phyloP scores from a whole-genome alignment of 92 coral and sea anemone genomes.

The Heteractis magnifica region DNA sequence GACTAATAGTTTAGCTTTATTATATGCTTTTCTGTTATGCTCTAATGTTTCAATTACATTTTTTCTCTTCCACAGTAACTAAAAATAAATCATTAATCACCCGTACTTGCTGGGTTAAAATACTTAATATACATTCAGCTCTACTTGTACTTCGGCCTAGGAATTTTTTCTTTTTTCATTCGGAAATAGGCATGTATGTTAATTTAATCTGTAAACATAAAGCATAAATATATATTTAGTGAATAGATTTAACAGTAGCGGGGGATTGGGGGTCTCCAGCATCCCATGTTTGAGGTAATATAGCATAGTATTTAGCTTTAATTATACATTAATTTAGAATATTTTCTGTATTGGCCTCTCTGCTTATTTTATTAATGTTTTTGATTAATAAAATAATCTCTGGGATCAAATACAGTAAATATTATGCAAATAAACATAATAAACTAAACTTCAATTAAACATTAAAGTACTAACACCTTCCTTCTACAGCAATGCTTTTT shows the following conservation, averaged over 20 bases:
- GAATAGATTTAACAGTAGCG: neutral
- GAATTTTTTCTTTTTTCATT: neutral
- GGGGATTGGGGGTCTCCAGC: neutral
- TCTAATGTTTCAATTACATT: neutral
- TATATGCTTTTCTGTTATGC: neutral
- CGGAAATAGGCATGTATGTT: neutral
- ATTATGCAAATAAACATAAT: too few relatives aligned
- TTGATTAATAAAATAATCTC: too few relatives aligned
- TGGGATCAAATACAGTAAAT: too few relatives aligned
- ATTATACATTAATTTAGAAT: too few relatives aligned
- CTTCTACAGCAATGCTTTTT: neutral
- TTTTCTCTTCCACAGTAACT: constrained; percentile 2
- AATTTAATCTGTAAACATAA: constrained; percentile 2
- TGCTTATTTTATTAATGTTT: too few relatives aligned
- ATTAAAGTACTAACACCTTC: neutral
- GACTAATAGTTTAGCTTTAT: neutral
- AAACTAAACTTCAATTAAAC: too few relatives aligned
- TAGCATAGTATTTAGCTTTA: too few relatives aligned
- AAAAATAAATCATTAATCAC: neutral
- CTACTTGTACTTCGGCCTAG: neutral
- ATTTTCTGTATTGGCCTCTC: too few relatives aligned
- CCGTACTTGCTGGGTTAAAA: neutral
- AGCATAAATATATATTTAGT: neutral
- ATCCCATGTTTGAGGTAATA: neutral
- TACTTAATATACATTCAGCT: neutral